phyloP scores from a whole-genome alignment of 2,888 invertebrate species.

The Smittia sp. region DNA sequence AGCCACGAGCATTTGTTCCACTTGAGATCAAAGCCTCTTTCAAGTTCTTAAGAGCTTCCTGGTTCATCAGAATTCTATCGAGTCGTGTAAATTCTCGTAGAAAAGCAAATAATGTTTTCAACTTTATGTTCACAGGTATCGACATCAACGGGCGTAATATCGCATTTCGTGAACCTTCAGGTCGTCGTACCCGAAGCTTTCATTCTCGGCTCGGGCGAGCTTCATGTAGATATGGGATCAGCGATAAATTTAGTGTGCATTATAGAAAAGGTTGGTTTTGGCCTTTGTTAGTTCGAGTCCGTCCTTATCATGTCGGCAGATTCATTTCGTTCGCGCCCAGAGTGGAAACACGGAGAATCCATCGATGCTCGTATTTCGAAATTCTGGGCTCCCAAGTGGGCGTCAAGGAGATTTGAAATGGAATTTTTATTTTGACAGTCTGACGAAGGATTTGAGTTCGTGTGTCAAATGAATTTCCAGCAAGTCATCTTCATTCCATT shows the following conservation, averaged over 20 bases:
- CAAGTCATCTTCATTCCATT: slow-evolving; percentile 1
- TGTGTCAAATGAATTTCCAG: slow-evolving; percentile 1
- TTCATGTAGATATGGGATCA: slow-evolving; percentile 78
- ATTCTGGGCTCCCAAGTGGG: not conserved
- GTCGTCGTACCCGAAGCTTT: slow-evolving; percentile 78
- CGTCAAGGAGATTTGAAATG: not conserved
- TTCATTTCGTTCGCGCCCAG: not conserved
- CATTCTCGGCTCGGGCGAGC: slow-evolving; percentile 74
- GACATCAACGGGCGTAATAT: slow-evolving; percentile 69
- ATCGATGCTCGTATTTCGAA: not conserved
- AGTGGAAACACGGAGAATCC: not conserved
- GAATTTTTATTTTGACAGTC: slow-evolving; percentile 2
- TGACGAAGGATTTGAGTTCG: slow-evolving; percentile 3
- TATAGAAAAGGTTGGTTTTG: slow-evolving; percentile 69
- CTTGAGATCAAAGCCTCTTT: no score
- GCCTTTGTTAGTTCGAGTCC: not conserved
- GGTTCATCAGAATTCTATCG: not conserved
- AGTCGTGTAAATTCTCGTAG: no score
- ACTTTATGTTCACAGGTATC: slow-evolving; percentile 60
- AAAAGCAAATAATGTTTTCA: not conserved
- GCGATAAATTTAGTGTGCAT: slow-evolving; percentile 78
- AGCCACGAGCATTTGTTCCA: no score
- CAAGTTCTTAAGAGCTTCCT: not conserved
- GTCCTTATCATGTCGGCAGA: no score
- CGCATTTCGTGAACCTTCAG: slow-evolving; percentile 74